Evolutionary conservation across 2,888 invertebrate genomes (phyloP).

Genomic region (Yponomeuta plumbellus): DNA sequence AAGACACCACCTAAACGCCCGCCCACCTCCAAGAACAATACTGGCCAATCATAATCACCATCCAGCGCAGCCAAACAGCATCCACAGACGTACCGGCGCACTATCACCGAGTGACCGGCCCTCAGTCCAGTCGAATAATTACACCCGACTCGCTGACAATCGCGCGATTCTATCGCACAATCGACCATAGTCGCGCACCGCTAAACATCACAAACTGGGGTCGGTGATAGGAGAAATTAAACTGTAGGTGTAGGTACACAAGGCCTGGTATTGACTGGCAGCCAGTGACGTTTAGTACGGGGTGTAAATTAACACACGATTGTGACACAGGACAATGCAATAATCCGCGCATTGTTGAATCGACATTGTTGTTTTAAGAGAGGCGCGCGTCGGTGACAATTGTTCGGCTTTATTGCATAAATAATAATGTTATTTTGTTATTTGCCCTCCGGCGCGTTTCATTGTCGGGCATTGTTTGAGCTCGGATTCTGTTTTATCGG

Average conservation of each 20-base stretch:
- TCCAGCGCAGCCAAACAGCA: slow-evolving; percentile 12
- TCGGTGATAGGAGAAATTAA: slow-evolving; percentile 24
- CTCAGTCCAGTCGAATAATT: slow-evolving; percentile 68
- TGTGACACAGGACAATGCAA: slow-evolving; percentile 74
- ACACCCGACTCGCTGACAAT: slow-evolving; percentile 75
- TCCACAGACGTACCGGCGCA: slow-evolving; percentile 30
- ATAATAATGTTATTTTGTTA: slow-evolving; percentile 71
- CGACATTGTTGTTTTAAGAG: slow-evolving; percentile 77
- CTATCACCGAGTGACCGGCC: slow-evolving; percentile 38
- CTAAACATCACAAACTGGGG: slow-evolving; percentile 41
- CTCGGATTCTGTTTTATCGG: slow-evolving; percentile 21
- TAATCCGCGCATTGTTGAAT: slow-evolving; percentile 75
- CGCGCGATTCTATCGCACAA: slow-evolving; percentile 70
- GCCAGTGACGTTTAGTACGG: slow-evolving; percentile 41
- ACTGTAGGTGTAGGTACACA: slow-evolving; percentile 25
- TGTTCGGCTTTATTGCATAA: slow-evolving; percentile 74
- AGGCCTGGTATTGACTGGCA: slow-evolving; percentile 20
- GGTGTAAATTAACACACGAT: slow-evolving; percentile 54
- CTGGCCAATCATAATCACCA: slow-evolving; percentile 13
- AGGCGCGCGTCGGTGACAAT: slow-evolving; percentile 67
- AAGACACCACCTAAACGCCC: background rate
- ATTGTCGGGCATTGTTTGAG: slow-evolving; percentile 48
- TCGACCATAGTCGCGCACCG: slow-evolving; percentile 22
- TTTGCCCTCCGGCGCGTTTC: slow-evolving; percentile 45
- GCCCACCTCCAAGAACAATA: slow-evolving; percentile 9